A percentile compares a stretch with the other conserved stretches of the same genome.
Conservation (phyloP, 2,888 invertebrate species). For the Alitta virens region DNA sequence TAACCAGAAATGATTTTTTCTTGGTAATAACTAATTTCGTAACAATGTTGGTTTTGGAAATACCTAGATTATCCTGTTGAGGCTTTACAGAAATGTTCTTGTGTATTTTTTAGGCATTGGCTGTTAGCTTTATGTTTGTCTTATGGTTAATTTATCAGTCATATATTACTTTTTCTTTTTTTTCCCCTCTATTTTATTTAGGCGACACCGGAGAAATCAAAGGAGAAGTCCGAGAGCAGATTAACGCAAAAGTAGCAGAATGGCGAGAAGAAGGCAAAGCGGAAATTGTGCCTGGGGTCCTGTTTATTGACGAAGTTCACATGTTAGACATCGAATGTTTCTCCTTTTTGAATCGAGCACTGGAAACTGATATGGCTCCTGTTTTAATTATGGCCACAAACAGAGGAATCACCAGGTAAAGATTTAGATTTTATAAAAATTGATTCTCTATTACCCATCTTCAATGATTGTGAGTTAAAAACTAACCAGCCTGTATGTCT, state of each 20-base stretch:
- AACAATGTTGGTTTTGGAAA: too few relatives aligned
- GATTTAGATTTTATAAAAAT: not conserved
- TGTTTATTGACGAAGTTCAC: conserved; percentile 96
- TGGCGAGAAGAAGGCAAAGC: conserved; percentile 99
- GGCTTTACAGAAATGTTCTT: too few relatives aligned
- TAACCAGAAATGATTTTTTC: too few relatives aligned
- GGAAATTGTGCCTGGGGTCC: conserved; percentile 95
- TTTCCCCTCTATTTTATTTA: conserved; percentile 74
- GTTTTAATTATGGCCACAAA: conserved; percentile 99
- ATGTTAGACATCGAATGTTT: conserved; percentile 99
- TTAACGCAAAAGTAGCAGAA: conserved; percentile 93
- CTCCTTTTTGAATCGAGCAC: conserved; percentile 92
- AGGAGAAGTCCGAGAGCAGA: conserved; percentile 94
- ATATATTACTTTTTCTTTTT: conserved; percentile 92
- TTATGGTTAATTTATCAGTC: too few relatives aligned
- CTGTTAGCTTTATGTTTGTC: too few relatives aligned
- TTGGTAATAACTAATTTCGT: too few relatives aligned
- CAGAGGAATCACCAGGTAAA: conserved; percentile 74
- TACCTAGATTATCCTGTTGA: too few relatives aligned
- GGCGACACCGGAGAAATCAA: conserved; percentile 99
- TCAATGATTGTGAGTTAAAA: too few relatives aligned
- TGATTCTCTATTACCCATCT: too few relatives aligned
- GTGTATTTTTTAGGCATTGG: too few relatives aligned
- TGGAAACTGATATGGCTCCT: conserved; percentile 96
- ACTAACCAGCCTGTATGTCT: too few relatives aligned